Conservation (phyloP, 2,888 invertebrate genomes). For the Tridacna crocea region DNA sequence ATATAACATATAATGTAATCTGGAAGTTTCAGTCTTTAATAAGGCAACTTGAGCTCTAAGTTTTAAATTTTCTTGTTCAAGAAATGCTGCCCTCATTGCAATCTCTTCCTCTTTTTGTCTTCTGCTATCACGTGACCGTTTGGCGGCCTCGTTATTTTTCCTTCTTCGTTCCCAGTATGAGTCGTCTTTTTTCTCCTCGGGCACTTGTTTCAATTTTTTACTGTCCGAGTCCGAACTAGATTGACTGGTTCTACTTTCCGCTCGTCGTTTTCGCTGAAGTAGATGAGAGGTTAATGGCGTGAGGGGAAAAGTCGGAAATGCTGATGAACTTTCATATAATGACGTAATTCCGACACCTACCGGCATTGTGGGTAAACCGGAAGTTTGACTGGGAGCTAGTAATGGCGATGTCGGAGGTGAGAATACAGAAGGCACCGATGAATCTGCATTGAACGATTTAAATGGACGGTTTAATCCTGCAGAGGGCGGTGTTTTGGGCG, state of each 20-base stretch:
- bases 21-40: constrained; percentile 78
- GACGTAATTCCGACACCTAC: constrained; percentile 62
- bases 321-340: constrained; percentile 63
- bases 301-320: constrained; percentile 70
- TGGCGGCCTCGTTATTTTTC: constrained; percentile 80
- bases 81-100: constrained; percentile 76
- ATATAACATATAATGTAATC: constrained; percentile 79
- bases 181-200: constrained; percentile 76
- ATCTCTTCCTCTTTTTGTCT: constrained; percentile 79
- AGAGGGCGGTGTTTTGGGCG: constrained; percentile 35
- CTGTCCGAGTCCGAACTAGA: constrained; percentile 47
- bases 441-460: constrained; percentile 75
- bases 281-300: constrained; percentile 78
- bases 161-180: constrained; percentile 78
- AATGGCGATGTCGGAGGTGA: constrained; percentile 61
- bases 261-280: constrained; percentile 75
- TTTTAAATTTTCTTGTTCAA: constrained; percentile 79
- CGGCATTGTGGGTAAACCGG: constrained; percentile 60
- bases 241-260: constrained; percentile 66
- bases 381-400: constrained; percentile 53
- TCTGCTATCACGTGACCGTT: constrained; percentile 75
- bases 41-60: constrained; percentile 78
- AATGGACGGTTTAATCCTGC: constrained; percentile 65
- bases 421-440: constrained; percentile 58
- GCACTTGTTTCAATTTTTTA: constrained; percentile 71